Base-by-base conservation (phyloP, 2,888 invertebrate genomes). In the Resseliella maxima region DNA sequence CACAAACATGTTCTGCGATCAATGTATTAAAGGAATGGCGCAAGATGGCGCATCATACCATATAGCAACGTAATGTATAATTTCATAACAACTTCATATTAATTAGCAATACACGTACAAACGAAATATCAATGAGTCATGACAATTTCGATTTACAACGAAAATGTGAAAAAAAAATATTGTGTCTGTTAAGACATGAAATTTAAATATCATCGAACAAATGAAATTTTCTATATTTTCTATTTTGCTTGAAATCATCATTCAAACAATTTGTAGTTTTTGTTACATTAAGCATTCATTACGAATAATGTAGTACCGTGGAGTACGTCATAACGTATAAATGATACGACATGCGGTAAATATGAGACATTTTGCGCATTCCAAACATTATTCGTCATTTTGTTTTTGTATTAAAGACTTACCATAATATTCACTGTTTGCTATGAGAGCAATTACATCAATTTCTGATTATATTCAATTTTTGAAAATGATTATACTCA, bases 61-160 rank as follows among this genome's bases (percentile, higher is more conserved):
- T 18, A 2, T 72, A 8, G 15, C 31, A 72, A 72, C 8, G 18
- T 24, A 59, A 59, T n/a, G 31, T 59, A n/a, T 31, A 1, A 72
- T 15, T 18, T 72, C 72, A 31, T 35, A 72, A n/a, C 72, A 72
- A 72, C 72, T 72, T 72, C 72, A 72, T 35, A 31, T 72, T 72
- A 31, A 72, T 72, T 31, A 31, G 72, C 12, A 6, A 31, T 3
- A 35, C 10, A 27, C n/a, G n/a, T n/a, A n/a, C n/a, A 31, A 27
- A 31, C 1, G 2, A 24, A 27, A 2, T 3, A 72, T 21, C 21
- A 8, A 10, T 72, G 35, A 72, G 72, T 72, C 72, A 72, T 72
- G 72, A 12, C 35, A 35, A 72, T 15, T 15, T 18, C 2, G 18
- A 50, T 50, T 50, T 50, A 6, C 18, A 18, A 15, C 12, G 46